Evolutionary conservation across 2,113 vertebrate genomes (phyloP), one percentile per base, ranked within the genome.

Genomic region (Brachirus orientalis): DNA sequence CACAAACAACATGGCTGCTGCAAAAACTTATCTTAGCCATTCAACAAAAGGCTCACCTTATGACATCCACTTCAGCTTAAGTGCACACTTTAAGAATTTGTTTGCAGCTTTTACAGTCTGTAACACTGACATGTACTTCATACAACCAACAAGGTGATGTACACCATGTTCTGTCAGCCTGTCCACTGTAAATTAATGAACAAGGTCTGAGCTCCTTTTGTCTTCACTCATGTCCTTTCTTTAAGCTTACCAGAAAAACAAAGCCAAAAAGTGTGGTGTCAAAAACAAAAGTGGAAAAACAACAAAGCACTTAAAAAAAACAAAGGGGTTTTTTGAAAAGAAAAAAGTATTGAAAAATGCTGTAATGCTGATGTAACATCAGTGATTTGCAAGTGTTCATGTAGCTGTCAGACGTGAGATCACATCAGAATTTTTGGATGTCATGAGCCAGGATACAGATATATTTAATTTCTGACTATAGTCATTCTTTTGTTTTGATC

Each of bases 321-420:
- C 38, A 73, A 41, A 82, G 68, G 69, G 51, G 58, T 57, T 61
- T 54, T 22, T 14, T 20, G 55, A 63, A 12, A 61, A 63, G 6
- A 28, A 69, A 71, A 70, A 52, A 58, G 58, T 48, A 75, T 50
- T 67, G 54, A 63, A 75, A 73, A 77, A 70, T 81, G 79, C 8
- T 77, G 83, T 69, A 82, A 86, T 13, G 16, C 66, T 72, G 70
- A 67, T 72, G 79, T 59, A 84, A 83, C 57, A 48, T 71, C 56
- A 19, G 18, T 67, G 61, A 62, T 72, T 45, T 59, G 48, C 38
- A n/a, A 55, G 62, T 22, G 63, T 60, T 69, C 75, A 69, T 51
- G 64, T 40, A 77, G 70, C 69, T 63, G 63, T 69, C 80, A 69
- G 46, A 65, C 69, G 50, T 4, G 14, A 63, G 44, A 69, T 74